Base-by-base conservation (phyloP, 2,113 vertebrate genomes). In the Odontophorus gujanensis region DNA sequence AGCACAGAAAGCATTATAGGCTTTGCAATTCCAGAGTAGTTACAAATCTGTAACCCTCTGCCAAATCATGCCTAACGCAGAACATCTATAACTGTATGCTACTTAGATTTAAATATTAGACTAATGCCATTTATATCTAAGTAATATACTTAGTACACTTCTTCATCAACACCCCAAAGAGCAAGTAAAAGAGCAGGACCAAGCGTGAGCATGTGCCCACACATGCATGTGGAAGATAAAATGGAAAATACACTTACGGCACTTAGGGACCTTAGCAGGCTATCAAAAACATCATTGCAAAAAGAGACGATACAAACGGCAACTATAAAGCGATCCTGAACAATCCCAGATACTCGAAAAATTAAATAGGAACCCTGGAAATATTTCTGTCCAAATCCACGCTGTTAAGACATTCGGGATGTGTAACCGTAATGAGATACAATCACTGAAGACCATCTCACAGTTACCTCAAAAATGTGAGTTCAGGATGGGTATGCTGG, bases 111-210 rank as follows among this genome's bases (percentile, higher is more conserved):
- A n/a, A n/a, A n/a, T n/a, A n/a, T n/a, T n/a, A n/a, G n/a, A n/a
- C n/a, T n/a, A n/a, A n/a, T n/a, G n/a, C n/a, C n/a, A n/a, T n/a
- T n/a, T n/a, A n/a, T n/a, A n/a, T n/a, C n/a, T n/a, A 73, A 87
- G 53, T 55, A 90, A 67, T 78, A 71, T 12, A 90, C 72, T 83
- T 71, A 87, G 91, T 86, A 93, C 91, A 87, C 93, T 83, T 69
- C 77, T 95, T 92, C 72, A 79, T 93, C 92, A 95, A 61, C 75
- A 69, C 58, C 40, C 47, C 43, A 0, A 72, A 81, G 53, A 62
- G 51, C 40, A 67, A 62, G 58, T 76, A 65, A 83, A 48, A 88
- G 74, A 90, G 88, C 59, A 81, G 89, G 62, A 94, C 81, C 5
- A 22, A 87, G 92, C 3, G 1, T 13, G 76, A 93, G 81, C 74